Percentiles rank a stretch among this genome's conserved stretches.
phyloP scores from a whole-genome alignment of 2,113 vertebrate genomes.

The Hemicordylus capensis region DNA sequence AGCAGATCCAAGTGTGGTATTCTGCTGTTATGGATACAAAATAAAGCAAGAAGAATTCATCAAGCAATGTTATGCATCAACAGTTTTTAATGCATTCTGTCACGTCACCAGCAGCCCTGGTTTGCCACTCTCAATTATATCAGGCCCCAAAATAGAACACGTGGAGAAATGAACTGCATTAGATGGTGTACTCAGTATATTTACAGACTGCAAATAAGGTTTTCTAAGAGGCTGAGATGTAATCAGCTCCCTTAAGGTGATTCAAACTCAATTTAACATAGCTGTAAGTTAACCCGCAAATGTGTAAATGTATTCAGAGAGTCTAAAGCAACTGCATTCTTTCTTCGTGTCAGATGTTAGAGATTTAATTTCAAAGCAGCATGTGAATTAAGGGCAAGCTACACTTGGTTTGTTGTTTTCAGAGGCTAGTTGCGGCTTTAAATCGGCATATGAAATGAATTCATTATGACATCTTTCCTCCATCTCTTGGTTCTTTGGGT shows the following conservation, averaged over 20 bases:
- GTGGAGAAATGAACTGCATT: slow-evolving; percentile 38
- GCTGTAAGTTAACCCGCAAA: slow-evolving; percentile 42
- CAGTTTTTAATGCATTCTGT: slow-evolving; percentile 42
- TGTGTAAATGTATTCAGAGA: slow-evolving; percentile 25
- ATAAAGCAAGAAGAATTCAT: slow-evolving; percentile 41
- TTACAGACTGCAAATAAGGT: slow-evolving; percentile 33
- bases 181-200: slow-evolving; percentile 23
- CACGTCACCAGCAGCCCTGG: slow-evolving; percentile 39
- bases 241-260: slow-evolving; percentile 19
- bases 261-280: slow-evolving; percentile 46
- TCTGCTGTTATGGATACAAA: slow-evolving; percentile 1
- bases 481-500: too few relatives aligned
- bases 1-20: neutral
- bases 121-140: slow-evolving; percentile 47
- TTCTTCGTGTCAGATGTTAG: neutral
- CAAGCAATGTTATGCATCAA: slow-evolving; percentile 9
- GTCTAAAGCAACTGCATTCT: neutral
- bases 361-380: slow-evolving; percentile 8
- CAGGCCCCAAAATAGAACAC: slow-evolving; percentile 46
- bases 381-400: neutral
- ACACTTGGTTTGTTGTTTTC: neutral
- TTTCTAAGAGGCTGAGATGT: slow-evolving; percentile 39
- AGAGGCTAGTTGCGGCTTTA: neutral
- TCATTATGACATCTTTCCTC: too few relatives aligned
- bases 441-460: neutral